Evolutionary conservation across 2,888 invertebrate genomes (phyloP), one percentile per base, ranked within the genome.

Genomic region (Sarcophaga caerulescens): DNA sequence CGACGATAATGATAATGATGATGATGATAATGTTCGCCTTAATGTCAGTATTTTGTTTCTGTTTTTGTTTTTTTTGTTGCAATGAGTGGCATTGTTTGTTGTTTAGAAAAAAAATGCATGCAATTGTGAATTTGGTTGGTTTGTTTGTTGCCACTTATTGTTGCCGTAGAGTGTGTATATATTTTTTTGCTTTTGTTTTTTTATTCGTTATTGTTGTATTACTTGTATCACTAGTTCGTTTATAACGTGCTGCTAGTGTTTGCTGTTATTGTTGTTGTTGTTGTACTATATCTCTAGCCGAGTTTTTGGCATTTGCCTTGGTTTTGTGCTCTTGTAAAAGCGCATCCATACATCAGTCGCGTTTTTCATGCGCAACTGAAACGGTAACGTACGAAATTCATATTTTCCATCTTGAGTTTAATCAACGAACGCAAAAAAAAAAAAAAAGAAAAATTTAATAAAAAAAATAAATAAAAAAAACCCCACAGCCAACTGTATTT

Each of bases 281-380:
- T 66, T 75, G 81, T 71, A 19, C 11, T 52, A 52, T 52, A 52
- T 52, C 52, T 52, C 52, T 52, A 52, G 52, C 75, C 76, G 85
- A 85, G 85, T 82, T 85, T 52, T 85, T 85, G 85, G 85, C 85
- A 82, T 85, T 85, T 85, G 85, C 85, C 79, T 83, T 83, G 85
- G 83, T 85, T 83, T 80, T 80, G 76, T 85, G 85, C 85, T 85
- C 83, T 80, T 83, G 83, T 83, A 85, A 85, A 85, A 82, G 78
- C 87, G 84, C 84, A 81, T 81, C 81, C 85, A 87, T 85, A 80
- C 85, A 79, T 85, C 87, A 85, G 87, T 85, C 87, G 85, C 82
- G 87, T 85, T 83, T 88, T 87, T 83, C 85, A 88, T 87, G 88
- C 85, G 88, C 87, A 84, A 83, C 82, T 73, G 81, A 85, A 87